Evolutionary conservation across 2,888 invertebrate species (phyloP).

Genomic region (Leptothorax acervorum): DNA sequence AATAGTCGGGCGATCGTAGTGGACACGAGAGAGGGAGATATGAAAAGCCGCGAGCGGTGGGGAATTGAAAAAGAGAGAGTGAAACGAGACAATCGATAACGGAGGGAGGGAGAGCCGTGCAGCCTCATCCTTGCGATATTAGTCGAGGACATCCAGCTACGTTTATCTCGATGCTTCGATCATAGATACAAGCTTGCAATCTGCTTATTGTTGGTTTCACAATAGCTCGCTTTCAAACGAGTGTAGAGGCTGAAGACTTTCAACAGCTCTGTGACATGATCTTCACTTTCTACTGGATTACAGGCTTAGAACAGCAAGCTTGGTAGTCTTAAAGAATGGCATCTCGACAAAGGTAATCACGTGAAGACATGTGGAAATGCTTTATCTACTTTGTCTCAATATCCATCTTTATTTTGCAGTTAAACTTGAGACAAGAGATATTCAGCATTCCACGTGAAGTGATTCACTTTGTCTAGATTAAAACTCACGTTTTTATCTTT

Average conservation of each 20-base stretch:
- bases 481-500: too few relatives aligned
- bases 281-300: too few relatives aligned
- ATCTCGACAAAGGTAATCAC: neutral
- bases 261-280: too few relatives aligned
- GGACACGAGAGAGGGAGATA: slow-evolving; percentile 19
- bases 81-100: slow-evolving; percentile 15
- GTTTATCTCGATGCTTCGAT: neutral
- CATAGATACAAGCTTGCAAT: too few relatives aligned
- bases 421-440: too few relatives aligned
- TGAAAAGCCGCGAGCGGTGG: slow-evolving; percentile 12
- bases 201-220: too few relatives aligned
- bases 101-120: neutral
- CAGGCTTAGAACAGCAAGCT: too few relatives aligned
- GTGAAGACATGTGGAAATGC: neutral
- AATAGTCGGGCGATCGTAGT: neutral
- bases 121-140: neutral
- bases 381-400: neutral
- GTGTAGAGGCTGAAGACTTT: too few relatives aligned
- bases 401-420: neutral
- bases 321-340: too few relatives aligned
- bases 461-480: too few relatives aligned
- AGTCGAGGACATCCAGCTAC: slow-evolving; percentile 5
- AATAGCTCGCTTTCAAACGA: too few relatives aligned
- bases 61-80: slow-evolving; percentile 34
- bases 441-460: too few relatives aligned